phyloP scores from a whole-genome alignment of 1,140 invertebrate species.

The Cyrtorhinus lividipennis region DNA sequence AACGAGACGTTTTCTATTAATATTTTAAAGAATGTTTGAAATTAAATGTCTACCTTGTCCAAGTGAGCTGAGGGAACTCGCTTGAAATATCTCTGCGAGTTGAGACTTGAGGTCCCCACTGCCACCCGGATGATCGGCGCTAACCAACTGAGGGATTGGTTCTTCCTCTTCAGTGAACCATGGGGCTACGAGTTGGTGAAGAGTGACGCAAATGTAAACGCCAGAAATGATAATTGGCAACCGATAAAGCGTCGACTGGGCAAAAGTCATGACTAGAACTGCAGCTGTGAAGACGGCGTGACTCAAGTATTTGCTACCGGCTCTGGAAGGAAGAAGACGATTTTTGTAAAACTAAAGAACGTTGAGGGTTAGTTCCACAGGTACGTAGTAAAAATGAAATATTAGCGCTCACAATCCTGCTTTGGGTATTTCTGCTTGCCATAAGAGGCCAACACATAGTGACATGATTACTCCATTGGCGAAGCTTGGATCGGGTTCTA shows the following conservation, averaged over 20 bases:
- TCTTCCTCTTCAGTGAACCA: slow-evolving; percentile 17
- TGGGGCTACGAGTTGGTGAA: slow-evolving; percentile 19
- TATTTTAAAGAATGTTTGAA: not conserved
- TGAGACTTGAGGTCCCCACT: not conserved
- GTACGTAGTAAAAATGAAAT: not conserved
- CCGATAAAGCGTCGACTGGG: slow-evolving; percentile 28
- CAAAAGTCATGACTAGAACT: slow-evolving; percentile 18
- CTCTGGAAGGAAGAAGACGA: slow-evolving; percentile 26
- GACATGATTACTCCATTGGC: slow-evolving; percentile 30
- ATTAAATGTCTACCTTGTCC: not conserved
- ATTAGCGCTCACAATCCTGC: slow-evolving; percentile 21
- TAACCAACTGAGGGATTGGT: not conserved
- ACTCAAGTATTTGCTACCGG: slow-evolving; percentile 14
- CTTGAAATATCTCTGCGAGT: slow-evolving; percentile 8
- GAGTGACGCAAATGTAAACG: slow-evolving; percentile 21
- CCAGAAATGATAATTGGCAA: slow-evolving; percentile 30
- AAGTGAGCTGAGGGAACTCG: slow-evolving; percentile 8
- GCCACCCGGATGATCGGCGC: not conserved
- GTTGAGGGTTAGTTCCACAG: not conserved
- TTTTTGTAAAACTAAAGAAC: slow-evolving; percentile 25
- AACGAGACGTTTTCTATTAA: too few relatives aligned
- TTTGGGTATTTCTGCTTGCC: slow-evolving; percentile 29
- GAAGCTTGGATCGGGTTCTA: slow-evolving; percentile 31
- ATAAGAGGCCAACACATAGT: slow-evolving; percentile 29
- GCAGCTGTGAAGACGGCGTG: slow-evolving; percentile 14